These are phyloP conservation scores for Vidua chalybeata DNA, from an alignment of 2,113 vertebrate species.

Conservation along the genomic window DNA sequence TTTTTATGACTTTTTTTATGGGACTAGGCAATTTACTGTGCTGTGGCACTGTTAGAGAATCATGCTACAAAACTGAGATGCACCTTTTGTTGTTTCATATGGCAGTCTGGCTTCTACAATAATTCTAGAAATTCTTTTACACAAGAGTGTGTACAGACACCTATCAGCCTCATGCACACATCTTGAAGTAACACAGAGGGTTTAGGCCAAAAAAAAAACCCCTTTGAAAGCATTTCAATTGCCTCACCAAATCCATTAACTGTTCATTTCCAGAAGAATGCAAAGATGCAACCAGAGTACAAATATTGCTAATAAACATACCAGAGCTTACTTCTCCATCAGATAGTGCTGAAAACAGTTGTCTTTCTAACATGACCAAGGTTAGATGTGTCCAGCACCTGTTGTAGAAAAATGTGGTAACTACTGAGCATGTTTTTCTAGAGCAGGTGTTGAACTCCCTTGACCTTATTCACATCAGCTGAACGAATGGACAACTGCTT, in stretches of 20 bases:
- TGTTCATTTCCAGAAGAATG: not conserved
- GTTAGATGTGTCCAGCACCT: slow-evolving; percentile 25
- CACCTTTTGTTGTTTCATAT: not conserved
- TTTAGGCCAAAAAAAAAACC: not conserved
- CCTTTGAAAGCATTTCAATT: not conserved
- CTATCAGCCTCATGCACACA: not conserved
- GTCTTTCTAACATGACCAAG: not conserved
- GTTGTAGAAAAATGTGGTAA: not conserved
- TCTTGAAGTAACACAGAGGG: not conserved
- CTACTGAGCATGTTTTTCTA: not conserved
- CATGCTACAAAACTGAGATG: not conserved
- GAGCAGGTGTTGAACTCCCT: slow-evolving; percentile 27
- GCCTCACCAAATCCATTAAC: not conserved
- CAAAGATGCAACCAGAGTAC: not conserved
- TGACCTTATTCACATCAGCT: not conserved
- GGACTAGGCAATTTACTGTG: not conserved
- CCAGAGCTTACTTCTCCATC: not conserved
- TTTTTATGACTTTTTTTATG: not conserved
- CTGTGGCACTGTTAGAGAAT: not conserved
- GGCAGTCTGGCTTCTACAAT: not conserved
- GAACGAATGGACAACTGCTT: not conserved
- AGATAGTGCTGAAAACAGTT: not conserved
- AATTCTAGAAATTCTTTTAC: not conserved
- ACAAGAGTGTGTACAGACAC: not conserved
- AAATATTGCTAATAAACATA: not conserved